Evolutionary conservation across 1,140 invertebrate species (phyloP), one percentile per base, ranked within the genome.

Genomic region (Drosophila pandora): DNA sequence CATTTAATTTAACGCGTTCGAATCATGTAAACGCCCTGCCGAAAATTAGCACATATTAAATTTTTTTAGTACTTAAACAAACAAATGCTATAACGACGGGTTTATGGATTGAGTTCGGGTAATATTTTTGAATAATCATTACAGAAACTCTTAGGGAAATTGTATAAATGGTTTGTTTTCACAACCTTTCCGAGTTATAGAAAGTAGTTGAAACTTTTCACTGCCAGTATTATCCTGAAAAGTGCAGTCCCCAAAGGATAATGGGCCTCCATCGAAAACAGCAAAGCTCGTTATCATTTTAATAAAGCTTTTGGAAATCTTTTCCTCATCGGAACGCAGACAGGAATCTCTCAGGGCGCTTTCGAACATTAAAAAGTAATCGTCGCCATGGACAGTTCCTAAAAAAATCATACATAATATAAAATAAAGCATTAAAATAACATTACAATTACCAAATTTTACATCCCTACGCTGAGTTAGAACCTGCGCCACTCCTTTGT

Each of bases 311-410:
- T 47, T 45, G 0, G 65, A 79, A 8, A 80, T 70, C 0, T 22
- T 25, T 37, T 68, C 1, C 34, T 85, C 81, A 62, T 83, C 76
- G 9, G 64, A 23, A 32, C 58, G 58, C 8, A 53, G 23, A 9
- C 53, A 10, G 0, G 34, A 2, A 25, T 47, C 43, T 9, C 54
- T 9, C 2, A 34, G 21, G 1, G 9, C 1, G 58, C 58, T 70
- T 43, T 32, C 47, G 12, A 87, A 72, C 2, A 87, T 84, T 41
- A 87, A 53, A 48, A 71, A 78, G 34, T 69, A 78, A n/a, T 87
- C 82, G 37, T 87, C 82, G 12, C 74, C 74, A 61, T 87, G 82
- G 0, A 69, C 64, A 17, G 82, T 87, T 37, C 82, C 82, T 87
- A 2, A 12, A 37, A 37, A 9, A 32, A 37, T 10, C 34, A 37